Base-by-base conservation (phyloP, 2,797 vertebrate species). In the Takifugu rubripes region DNA sequence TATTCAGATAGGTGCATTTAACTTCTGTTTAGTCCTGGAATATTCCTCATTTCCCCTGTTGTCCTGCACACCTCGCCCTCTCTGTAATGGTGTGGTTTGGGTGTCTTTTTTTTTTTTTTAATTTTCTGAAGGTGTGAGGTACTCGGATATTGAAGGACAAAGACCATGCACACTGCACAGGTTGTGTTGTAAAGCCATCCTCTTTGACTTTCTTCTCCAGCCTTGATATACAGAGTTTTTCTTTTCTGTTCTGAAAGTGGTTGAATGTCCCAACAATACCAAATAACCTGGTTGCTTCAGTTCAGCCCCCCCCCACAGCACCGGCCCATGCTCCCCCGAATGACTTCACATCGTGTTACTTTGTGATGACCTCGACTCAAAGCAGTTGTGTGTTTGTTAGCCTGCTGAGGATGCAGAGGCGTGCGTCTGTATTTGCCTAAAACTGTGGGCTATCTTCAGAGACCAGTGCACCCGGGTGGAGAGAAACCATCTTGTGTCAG, bases 201-300 rank as follows among this genome's bases (percentile, higher is more conserved):
- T 85, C 61, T 24, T 24, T 42, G 48, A 67, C 74, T 87, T 76
- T 80, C 63, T 61, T 59, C 50, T 74, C 61, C 62, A 58, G 44
- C 75, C 75, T 63, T 72, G 58, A 57, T 56, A 72, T 65, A 70
- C 70, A 71, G 45, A 17, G 17, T 48, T 48, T 48, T 9, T 9
- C 6, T 46, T 46, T 46, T 25, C 17, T 47, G 5, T 9, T 10
- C 9, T 11, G 15, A 26, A 65, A 73, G 31, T 56, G 58, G 78
- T 80, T 82, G 82, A 78, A 75, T 80, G 80, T 84, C 78, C 21
- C 88, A 89, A 90, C 88, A 90, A 90, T 86, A 76, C 88, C 86
- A 88, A 89, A 87, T 83, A 40, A 70, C 77, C 79, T 80, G 81
- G 82, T 87, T 77, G 82, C 80, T 83, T 78, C 61, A 73, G 62